Evolutionary conservation across 2,113 vertebrate genomes (phyloP).

Genomic region (Hiodon tergisus): DNA sequence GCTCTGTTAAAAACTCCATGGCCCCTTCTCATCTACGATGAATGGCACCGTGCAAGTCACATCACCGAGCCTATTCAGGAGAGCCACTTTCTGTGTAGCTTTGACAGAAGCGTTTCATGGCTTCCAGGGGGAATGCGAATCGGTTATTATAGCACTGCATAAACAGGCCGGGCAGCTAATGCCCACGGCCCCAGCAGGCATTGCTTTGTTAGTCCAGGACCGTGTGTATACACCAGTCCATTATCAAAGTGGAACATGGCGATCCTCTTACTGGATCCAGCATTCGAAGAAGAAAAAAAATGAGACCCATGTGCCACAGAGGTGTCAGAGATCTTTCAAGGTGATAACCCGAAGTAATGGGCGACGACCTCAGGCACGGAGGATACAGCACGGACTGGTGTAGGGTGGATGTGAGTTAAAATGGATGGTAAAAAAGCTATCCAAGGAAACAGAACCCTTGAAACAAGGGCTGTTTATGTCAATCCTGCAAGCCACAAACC

Average conservation of each 20-base stretch:
- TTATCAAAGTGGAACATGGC: background rate
- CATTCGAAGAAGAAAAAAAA: background rate
- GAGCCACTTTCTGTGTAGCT: constrained; percentile 54
- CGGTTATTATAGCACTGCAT: constrained; percentile 43
- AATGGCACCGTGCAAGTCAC: constrained; percentile 71
- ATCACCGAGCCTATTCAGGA: constrained; percentile 58
- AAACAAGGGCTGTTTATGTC: background rate
- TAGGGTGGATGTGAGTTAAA: no score
- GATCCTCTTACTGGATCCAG: background rate
- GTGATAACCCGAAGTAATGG: background rate
- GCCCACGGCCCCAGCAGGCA: constrained; percentile 19
- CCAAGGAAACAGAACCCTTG: no score
- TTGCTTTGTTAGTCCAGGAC: constrained; percentile 17
- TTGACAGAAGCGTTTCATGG: constrained; percentile 54
- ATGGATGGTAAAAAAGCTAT: no score
- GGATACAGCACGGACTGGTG: no score
- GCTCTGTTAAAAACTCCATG: constrained; percentile 65
- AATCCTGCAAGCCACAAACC: background rate
- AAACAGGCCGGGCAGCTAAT: constrained; percentile 35
- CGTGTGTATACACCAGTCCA: background rate
- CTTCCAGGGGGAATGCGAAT: constrained; percentile 44
- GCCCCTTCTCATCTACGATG: constrained; percentile 59
- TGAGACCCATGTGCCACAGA: no score
- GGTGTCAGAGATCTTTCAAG: background rate
- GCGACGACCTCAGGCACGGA: background rate